Base-by-base conservation (phyloP, 2,113 vertebrate species). In the Leuciscus idus region DNA sequence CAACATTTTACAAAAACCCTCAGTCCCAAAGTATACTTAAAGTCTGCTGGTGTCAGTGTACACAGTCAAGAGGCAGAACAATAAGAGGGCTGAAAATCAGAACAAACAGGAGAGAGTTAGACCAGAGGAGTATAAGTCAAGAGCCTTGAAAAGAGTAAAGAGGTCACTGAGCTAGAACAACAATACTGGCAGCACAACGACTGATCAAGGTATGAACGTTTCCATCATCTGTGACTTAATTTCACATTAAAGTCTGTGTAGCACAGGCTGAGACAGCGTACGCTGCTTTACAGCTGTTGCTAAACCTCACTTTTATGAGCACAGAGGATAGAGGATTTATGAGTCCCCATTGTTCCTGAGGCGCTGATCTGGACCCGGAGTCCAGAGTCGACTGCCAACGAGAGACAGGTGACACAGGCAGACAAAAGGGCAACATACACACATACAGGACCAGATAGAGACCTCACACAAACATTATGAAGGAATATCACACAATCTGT, bases 361-460 rank as follows among this genome's bases (percentile, higher is more conserved):
- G 68, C 36, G 23, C 28, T 10, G 62, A 75, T 85, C 75, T 84
- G 86, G 90, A 86, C 89, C 89, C 93, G 94, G 93, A 95, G 94
- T 94, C 92, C 92, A 94, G 89, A 94, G 94, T 94, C 92, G 91
- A 91, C 91, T 91, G 91, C 93, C 94, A 94, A 93, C 93, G 87
- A 91, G 90, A 89, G 73, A 84, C 78, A 50, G 83, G 87, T 93
- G 92, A 94, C 86, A 85, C 30, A 19, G 4, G 6, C 36, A 26
- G 17, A 55, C 36, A 33, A 55, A 17, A 55, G 11, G 4, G 57
- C 26, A 59, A 36, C 50, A 52, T 4, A 52, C 15, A 52, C 13
- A 50, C 6, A 66, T 33, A 66, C 28, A 66, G 50, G 15, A 52
- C 50, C 15, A 5, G 50, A n/a, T n/a, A 4, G 62, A 15, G 26